Conservation (phyloP, 2,797 vertebrate species). For the Cercopithecus mitis region DNA sequence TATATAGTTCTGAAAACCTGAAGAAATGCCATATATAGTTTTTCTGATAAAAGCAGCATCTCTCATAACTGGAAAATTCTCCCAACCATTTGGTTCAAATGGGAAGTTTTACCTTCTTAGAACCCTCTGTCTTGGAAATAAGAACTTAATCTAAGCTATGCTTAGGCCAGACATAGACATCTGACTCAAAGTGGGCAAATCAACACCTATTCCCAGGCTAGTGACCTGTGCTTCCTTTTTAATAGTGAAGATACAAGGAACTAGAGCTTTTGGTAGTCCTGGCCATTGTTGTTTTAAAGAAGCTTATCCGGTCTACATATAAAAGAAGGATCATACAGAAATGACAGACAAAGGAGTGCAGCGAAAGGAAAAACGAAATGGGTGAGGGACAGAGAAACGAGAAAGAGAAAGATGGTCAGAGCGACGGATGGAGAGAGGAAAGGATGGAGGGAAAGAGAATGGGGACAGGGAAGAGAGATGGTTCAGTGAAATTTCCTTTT, state of each 20-base stretch:
- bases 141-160: not conserved
- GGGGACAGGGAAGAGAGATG: accelerated
- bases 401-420: not conserved
- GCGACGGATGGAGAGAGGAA: not conserved
- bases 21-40: not conserved
- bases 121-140: not conserved
- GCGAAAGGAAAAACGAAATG: not conserved
- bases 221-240: not conserved
- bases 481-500: not conserved
- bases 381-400: not conserved
- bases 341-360: not conserved
- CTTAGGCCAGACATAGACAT: not conserved
- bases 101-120: not conserved
- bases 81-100: not conserved
- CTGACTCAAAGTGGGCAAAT: not conserved
- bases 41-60: not conserved
- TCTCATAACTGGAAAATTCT: not conserved
- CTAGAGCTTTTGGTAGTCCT: accelerated
- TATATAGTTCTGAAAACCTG: not conserved
- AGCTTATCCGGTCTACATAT: not conserved
- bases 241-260: not conserved
- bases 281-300: not conserved
- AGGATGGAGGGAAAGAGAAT: too few relatives aligned
- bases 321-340: not conserved
- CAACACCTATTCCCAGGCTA: not conserved